Conservation (phyloP, 2,113 vertebrate genomes). For the Myotis brandtii region DNA sequence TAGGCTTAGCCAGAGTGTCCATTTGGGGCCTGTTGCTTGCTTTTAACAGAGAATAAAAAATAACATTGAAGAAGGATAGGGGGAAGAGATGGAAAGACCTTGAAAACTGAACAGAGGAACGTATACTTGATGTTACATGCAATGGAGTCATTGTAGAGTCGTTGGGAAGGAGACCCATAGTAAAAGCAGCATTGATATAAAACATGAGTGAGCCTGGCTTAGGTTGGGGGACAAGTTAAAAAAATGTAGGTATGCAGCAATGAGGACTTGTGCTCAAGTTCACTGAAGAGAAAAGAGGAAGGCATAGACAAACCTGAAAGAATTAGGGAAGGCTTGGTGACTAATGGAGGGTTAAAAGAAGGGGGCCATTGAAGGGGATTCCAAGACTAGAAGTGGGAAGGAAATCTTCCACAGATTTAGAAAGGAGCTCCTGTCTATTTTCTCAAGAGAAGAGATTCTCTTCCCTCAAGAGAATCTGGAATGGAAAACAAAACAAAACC, state of each 20-base stretch:
- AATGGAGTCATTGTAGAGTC: not conserved
- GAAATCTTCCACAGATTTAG: not conserved
- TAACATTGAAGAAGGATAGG: not conserved
- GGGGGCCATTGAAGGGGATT: not conserved
- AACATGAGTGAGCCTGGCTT: rapidly evolving
- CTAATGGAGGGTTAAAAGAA: not conserved
- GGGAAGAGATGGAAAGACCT: not conserved
- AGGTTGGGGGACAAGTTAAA: not conserved
- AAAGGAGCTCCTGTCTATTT: not conserved
- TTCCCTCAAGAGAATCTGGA: not conserved
- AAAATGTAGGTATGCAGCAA: not conserved
- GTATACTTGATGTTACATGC: not conserved
- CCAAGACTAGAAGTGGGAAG: not conserved
- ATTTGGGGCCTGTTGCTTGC: not conserved
- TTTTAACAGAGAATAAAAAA: not conserved
- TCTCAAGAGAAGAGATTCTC: not conserved
- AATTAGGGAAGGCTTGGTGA: not conserved
- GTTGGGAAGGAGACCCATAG: not conserved
- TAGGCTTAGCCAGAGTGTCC: not conserved
- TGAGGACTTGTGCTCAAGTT: not conserved
- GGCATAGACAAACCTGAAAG: not conserved
- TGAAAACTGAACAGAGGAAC: not conserved
- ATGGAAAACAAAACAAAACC: not conserved
- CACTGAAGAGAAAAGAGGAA: not conserved
- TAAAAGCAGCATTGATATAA: not conserved